phyloP scores from a whole-genome alignment of 2,797 vertebrate genomes.

The Podarcis siculus region DNA sequence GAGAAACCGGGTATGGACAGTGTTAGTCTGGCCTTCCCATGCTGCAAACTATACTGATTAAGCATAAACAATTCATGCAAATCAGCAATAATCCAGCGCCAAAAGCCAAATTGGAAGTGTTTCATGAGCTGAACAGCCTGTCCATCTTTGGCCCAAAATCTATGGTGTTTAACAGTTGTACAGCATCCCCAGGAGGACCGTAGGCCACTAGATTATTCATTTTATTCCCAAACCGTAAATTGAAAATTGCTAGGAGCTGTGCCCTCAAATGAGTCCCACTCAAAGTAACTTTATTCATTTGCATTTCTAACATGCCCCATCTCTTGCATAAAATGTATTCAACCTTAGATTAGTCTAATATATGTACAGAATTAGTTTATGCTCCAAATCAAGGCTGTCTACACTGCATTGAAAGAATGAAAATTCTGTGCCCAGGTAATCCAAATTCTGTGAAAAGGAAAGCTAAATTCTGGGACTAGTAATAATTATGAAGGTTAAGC shows the following conservation, averaged over 20 bases:
- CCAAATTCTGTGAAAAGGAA: neutral
- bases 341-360: neutral
- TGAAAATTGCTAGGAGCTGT: neutral
- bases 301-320: neutral
- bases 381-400: neutral
- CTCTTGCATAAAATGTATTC: neutral
- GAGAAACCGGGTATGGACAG: neutral
- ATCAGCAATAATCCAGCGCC: neutral
- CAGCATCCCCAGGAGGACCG: neutral
- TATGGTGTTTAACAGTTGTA: neutral
- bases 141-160: neutral
- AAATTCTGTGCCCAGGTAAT: neutral
- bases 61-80: neutral
- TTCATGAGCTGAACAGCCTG: neutral
- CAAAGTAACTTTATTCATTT: neutral
- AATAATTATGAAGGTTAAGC: neutral
- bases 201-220: neutral
- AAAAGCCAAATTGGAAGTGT: constrained; percentile 2
- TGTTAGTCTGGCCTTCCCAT: neutral
- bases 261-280: neutral
- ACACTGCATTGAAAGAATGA: neutral
- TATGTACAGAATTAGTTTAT: neutral
- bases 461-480: neutral
- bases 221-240: neutral
- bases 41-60: neutral